A percentile compares a stretch with the other conserved stretches of the same genome.
Conservation (phyloP, 2,888 invertebrate genomes). For the Pandemis corylana region DNA sequence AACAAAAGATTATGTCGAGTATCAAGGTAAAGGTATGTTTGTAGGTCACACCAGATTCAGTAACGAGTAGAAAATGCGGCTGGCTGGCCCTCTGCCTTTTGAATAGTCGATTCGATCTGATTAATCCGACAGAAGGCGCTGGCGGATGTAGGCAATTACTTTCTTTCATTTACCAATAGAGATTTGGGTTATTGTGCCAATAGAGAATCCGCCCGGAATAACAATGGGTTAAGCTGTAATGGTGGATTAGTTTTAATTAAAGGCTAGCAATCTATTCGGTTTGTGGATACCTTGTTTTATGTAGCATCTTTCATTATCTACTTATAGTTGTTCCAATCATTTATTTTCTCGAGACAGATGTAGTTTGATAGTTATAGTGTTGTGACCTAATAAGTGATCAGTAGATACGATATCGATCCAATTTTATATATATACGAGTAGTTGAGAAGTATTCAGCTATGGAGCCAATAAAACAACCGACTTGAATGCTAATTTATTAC, state of each 20-base stretch:
- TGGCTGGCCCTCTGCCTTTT: constrained; percentile 3
- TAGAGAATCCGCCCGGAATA: constrained; percentile 23
- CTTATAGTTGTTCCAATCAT: no score
- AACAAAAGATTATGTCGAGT: neutral
- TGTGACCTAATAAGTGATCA: no score
- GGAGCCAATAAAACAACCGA: no score
- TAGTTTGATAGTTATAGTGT: no score
- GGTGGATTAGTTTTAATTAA: constrained; percentile 32
- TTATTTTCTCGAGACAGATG: no score
- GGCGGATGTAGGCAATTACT: constrained; percentile 33
- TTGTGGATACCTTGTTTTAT: neutral
- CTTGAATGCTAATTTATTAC: no score
- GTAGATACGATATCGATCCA: no score
- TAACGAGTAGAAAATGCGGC: neutral
- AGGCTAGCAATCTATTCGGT: neutral
- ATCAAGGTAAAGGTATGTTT: neutral
- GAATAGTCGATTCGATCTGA: constrained; percentile 12
- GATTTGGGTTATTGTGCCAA: constrained; percentile 28
- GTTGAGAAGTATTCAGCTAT: no score
- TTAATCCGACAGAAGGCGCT: constrained; percentile 34
- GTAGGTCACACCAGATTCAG: neutral
- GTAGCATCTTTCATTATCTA: neutral
- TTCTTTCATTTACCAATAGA: constrained; percentile 24
- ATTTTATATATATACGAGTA: no score
- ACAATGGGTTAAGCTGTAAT: constrained; percentile 18